Evolutionary conservation across 1,140 invertebrate species (phyloP), one percentile per base, ranked within the genome.

Genomic region (Augochlora pura): DNA sequence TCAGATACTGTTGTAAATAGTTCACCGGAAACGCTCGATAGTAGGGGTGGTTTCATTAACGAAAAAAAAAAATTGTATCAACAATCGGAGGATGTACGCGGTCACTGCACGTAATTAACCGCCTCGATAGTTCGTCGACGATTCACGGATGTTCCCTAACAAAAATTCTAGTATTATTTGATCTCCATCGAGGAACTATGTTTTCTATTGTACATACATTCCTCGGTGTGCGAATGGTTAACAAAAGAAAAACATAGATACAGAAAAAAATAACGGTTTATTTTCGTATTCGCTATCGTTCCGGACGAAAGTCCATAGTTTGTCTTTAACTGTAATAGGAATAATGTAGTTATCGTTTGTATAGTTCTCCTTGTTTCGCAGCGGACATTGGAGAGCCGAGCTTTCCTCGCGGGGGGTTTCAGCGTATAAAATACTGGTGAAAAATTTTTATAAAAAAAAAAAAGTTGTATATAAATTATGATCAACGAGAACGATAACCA

Each of bases 391-490:
- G 10, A 42, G 8, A 32, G 32, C 32, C 9, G 63, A 12, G 23
- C 38, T 65, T 23, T 42, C 38, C 9, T 1, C 42, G 42, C 42
- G 42, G 42, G 39, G 21, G 3, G 63, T 23, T 65, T 42, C 23
- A 23, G 38, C 39, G 10, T 65, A 32, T n/a, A 66, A 66, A 66
- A 46, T 42, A 65, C 10, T 14, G 12, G 49, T 66, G 25, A 23
- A n/a, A 21, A 66, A 49, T 25, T 66, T 66, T 66, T 66, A 16
- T 66, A 66, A 46, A 6, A 18, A 18, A 16, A 49, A 66, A 46
- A 6, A 18, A 18, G 16, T 49, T 66, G 64, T 66, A 66, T 49
- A 66, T 66, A 66, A 66, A 66, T 42, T 66, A 49, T 16, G 42
- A 66, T 46, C 49, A 46, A n/a, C 42, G 39, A 27, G 4, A 27